Base-by-base conservation (phyloP, 2,113 vertebrate genomes). In the Vanacampus margaritifer region DNA sequence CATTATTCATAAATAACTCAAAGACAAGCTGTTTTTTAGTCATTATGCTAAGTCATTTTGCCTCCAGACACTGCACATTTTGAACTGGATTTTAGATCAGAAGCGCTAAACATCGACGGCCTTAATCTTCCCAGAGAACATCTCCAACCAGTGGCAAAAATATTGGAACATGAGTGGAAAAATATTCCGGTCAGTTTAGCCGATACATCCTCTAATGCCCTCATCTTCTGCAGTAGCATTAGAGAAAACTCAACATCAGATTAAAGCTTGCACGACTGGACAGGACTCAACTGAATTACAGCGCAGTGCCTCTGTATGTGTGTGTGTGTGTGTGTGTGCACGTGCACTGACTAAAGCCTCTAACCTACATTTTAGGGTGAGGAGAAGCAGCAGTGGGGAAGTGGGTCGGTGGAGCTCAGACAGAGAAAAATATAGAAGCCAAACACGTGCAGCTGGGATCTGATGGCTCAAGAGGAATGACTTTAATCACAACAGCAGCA, bases 341-440 rank as follows among this genome's bases (percentile, higher is more conserved):
- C 37, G 5, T 13, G 37, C 54, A 46, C 13, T 71, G 73, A 78
- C 78, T 79, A 80, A 83, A 89, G 80, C 76, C 69, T 7, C 23
- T 88, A 76, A 84, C 85, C 85, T 79, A 87, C 75, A 87, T 89
- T 72, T 70, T 43, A 36, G 46, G 45, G 58, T n/a, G 12, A 68
- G 13, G 32, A 35, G 65, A 56, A 39, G 56, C 51, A 35, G 71
- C 73, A 53, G 78, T 32, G 35, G 69, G 57, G 41, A 85, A 79
- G 71, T 81, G 57, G 81, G 79, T 83, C 62, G 81, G 68, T 82
- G 69, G 82, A 68, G 79, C 72, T 76, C 69, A 66, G 64, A 32
- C 7, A 68, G 69, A 64, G 45, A 67, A 74, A 64, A 64, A 64
- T 17, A 24, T 6, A 11, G 64, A 43, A 14, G 79, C 67, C 66